Evolutionary conservation across 2,113 vertebrate species (phyloP).

Genomic region (Phylloscopus trochilus): DNA sequence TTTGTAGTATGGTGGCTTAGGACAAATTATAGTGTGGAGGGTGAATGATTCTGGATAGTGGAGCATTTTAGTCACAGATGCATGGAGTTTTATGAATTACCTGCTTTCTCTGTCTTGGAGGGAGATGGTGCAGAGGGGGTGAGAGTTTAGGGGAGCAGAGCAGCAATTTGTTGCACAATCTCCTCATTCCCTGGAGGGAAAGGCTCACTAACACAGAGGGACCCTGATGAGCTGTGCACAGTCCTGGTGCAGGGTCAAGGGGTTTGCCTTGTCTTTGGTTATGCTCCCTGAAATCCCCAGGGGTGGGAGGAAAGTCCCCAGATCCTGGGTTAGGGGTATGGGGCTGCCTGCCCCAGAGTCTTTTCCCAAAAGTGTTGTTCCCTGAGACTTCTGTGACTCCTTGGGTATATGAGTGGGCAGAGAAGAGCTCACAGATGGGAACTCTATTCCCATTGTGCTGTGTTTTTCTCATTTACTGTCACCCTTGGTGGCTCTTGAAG

Average conservation of each 20-base stretch:
- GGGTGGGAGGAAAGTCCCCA: background rate
- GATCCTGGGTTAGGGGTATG: background rate
- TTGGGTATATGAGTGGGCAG: background rate
- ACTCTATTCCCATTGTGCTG: fast-evolving
- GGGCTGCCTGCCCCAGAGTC: background rate
- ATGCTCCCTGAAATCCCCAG: background rate
- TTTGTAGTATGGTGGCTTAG: background rate
- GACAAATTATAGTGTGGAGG: background rate
- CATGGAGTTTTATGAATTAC: background rate
- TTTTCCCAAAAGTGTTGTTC: background rate
- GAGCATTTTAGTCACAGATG: background rate
- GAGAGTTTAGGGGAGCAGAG: background rate
- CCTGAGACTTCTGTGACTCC: background rate
- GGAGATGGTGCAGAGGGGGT: background rate
- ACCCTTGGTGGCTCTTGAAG: background rate
- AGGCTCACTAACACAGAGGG: background rate
- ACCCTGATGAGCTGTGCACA: background rate
- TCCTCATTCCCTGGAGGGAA: fast-evolving
- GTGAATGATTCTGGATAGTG: background rate
- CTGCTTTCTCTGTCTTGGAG: background rate
- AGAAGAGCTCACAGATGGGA: background rate
- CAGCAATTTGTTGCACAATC: background rate
- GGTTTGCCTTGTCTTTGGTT: background rate
- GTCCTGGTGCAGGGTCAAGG: background rate
- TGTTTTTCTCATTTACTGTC: background rate